A percentile compares a stretch with the other conserved stretches of the same genome.
These are phyloP conservation scores for Cataglyphis hispanica DNA, from an alignment of 1,140 invertebrate genomes.

Conservation along the genomic window DNA sequence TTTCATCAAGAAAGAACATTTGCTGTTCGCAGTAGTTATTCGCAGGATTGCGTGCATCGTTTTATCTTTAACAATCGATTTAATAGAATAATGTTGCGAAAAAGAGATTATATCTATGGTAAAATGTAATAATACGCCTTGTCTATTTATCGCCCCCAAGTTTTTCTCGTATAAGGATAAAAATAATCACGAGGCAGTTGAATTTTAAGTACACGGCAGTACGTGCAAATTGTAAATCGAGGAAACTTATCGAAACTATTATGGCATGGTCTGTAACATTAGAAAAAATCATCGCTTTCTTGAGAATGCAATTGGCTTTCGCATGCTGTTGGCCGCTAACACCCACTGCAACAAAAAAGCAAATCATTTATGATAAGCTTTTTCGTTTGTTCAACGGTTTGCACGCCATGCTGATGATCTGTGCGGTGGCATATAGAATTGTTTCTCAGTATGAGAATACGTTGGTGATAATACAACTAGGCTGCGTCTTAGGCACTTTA, in stretches of 20 bases:
- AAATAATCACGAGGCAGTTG: neutral
- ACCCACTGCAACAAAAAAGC: neutral
- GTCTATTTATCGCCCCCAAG: too few species aligned
- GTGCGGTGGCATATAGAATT: slow-evolving; percentile 31
- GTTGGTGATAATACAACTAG: slow-evolving; percentile 17
- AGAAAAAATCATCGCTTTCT: slow-evolving; percentile 47
- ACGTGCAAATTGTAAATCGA: neutral
- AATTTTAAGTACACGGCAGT: neutral
- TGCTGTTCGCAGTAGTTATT: neutral
- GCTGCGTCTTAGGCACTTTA: slow-evolving; percentile 1
- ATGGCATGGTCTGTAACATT: neutral
- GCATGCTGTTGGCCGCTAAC: slow-evolving; percentile 57
- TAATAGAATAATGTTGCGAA: too few species aligned
- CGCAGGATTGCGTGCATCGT: neutral
- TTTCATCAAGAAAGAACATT: neutral
- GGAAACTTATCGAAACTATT: neutral
- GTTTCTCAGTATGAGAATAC: slow-evolving; percentile 27
- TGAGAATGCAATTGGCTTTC: slow-evolving; percentile 41
- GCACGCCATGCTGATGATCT: slow-evolving; percentile 18
- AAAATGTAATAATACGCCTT: too few species aligned
- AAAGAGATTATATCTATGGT: too few species aligned
- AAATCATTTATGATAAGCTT: slow-evolving; percentile 22
- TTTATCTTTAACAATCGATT: too few species aligned
- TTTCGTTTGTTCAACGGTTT: slow-evolving; percentile 30
- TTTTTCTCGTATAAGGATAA: neutral